phyloP scores from a whole-genome alignment of 2,888 invertebrate genomes.

The Rosalia funebris region DNA sequence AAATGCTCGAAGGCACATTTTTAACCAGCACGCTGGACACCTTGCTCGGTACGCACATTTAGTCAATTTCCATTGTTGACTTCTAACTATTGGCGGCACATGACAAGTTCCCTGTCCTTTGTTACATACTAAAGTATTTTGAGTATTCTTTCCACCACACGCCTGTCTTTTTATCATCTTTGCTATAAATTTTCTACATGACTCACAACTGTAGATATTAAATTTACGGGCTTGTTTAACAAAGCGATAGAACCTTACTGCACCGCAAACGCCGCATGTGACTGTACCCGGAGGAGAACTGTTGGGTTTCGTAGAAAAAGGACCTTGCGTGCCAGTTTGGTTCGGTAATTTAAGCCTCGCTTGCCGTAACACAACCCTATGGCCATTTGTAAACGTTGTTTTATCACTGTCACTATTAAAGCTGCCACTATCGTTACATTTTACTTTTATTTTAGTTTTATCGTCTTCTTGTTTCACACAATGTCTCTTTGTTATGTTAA shows the following conservation, averaged over 20 bases:
- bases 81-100: conserved; percentile 76
- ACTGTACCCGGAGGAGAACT: conserved; percentile 70
- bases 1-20: conserved; percentile 83
- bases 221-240: conserved; percentile 84
- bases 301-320: conserved; percentile 68
- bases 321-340: conserved; percentile 70
- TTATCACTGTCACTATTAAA: conserved; percentile 46
- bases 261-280: conserved; percentile 83
- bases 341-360: conserved; percentile 51
- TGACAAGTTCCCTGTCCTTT: conserved; percentile 79
- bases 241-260: conserved; percentile 79
- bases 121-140: conserved; percentile 72
- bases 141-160: conserved; percentile 68
- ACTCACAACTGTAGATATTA: conserved; percentile 85
- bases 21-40: conserved; percentile 89
- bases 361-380: conserved; percentile 72
- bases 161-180: conserved; percentile 80
- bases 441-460: conserved; percentile 33
- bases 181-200: conserved; percentile 87
- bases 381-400: conserved; percentile 68
- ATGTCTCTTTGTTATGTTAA: conserved; percentile 51
- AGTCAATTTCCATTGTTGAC: conserved; percentile 76
- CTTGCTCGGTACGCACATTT: conserved; percentile 77
- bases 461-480: conserved; percentile 41
- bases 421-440: conserved; percentile 37